Evolutionary conservation across 2,888 invertebrate genomes (phyloP).

Genomic region (Amblyjoppa fuscipennis): DNA sequence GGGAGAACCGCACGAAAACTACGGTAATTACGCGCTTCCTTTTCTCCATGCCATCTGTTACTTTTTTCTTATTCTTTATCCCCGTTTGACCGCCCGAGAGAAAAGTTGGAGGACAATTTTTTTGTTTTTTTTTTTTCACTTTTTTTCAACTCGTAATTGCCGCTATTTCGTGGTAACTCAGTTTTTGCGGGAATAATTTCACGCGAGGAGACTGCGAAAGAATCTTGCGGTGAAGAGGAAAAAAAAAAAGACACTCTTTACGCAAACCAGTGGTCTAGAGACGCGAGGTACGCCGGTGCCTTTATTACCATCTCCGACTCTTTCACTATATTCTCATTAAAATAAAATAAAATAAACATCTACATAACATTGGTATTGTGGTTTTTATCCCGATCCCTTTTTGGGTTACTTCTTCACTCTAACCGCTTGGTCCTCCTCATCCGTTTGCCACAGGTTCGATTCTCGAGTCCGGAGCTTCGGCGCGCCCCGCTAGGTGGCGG

Average conservation of each 20-base stretch:
- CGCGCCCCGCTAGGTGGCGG: no score
- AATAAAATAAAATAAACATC: neutral
- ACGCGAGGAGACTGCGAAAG: neutral
- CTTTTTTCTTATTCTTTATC: neutral
- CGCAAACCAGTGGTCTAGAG: neutral
- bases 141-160: slow-evolving; percentile 22
- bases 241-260: neutral
- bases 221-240: neutral
- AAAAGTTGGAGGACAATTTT: slow-evolving; percentile 18
- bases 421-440: no score
- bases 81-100: neutral
- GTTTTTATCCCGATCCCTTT: no score
- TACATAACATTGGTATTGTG: neutral
- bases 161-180: slow-evolving; percentile 10
- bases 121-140: neutral
- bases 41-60: neutral
- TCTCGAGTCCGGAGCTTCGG: no score
- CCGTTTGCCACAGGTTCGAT: no score
- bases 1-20: neutral
- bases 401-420: no score
- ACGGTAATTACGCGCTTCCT: slow-evolving; percentile 10
- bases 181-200: slow-evolving; percentile 27
- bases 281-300: neutral
- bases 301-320: neutral
- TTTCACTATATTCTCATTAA: neutral